Conservation (phyloP, 2,113 vertebrate species). For the Rhineura floridana region DNA sequence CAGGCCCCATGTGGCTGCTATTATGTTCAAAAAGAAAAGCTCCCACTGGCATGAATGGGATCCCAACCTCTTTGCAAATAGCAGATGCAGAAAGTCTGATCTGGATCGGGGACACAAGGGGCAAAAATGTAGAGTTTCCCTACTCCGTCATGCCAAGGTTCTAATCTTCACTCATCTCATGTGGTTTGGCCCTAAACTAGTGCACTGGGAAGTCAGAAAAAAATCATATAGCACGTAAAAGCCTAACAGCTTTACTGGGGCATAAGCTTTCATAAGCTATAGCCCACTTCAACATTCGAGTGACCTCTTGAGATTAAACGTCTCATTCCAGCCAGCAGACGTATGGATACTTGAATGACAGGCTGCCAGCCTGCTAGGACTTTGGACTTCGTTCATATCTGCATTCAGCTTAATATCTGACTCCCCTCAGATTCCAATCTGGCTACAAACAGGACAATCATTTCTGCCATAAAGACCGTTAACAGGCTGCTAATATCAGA, state of each 20-base stretch:
- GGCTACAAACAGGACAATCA: neutral
- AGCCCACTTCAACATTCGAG: neutral
- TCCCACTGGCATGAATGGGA: no score
- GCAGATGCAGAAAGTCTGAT: neutral
- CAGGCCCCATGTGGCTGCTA: no score
- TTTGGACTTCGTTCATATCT: constrained; percentile 46
- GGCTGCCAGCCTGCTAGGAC: constrained; percentile 8
- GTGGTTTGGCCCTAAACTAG: neutral
- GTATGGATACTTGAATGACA: neutral
- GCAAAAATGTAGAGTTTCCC: no score
- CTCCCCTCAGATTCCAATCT: constrained; percentile 13
- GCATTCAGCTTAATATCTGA: neutral
- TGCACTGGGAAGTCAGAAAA: neutral
- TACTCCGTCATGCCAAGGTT: no score
- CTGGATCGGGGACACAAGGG: neutral
- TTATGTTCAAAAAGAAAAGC: no score
- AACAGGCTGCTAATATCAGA: constrained; percentile 2
- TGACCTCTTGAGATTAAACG: neutral
- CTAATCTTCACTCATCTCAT: neutral
- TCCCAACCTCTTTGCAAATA: no score
- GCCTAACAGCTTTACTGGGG: neutral
- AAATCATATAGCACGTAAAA: neutral
- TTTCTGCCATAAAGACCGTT: neutral
- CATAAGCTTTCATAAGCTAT: neutral
- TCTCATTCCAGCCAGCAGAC: neutral